phyloP scores from a whole-genome alignment of 2,113 vertebrate species.

The Oryzias celebensis region DNA sequence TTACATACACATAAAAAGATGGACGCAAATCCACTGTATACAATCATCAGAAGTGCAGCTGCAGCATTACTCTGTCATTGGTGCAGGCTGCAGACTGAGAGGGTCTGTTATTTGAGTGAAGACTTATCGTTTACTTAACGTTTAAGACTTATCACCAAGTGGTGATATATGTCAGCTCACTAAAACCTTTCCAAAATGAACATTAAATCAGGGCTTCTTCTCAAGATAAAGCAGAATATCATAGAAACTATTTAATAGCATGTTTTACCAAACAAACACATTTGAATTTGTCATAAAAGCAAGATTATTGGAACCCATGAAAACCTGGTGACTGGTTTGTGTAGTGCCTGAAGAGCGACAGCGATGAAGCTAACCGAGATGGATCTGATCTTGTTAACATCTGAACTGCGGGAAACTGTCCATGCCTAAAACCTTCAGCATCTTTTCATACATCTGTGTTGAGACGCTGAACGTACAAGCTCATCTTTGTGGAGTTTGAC shows the following conservation, averaged over 20 bases:
- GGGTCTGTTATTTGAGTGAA: constrained; percentile 18
- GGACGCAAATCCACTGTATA: constrained; percentile 20
- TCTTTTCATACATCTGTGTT: constrained; percentile 25
- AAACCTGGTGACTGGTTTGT: constrained; percentile 10
- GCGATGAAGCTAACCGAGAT: neutral
- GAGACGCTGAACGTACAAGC: constrained; percentile 3
- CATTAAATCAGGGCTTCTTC: constrained; percentile 9
- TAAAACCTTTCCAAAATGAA: constrained; percentile 11
- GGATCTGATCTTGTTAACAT: constrained; percentile 6
- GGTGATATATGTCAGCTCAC: constrained; percentile 15
- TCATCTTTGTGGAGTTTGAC: constrained; percentile 27
- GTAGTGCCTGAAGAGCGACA: constrained; percentile 18
- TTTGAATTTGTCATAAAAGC: constrained; percentile 23
- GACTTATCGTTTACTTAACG: constrained; percentile 10
- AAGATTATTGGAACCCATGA: neutral
- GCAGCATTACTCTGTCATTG: constrained; percentile 44
- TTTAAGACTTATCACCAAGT: constrained; percentile 3
- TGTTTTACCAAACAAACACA: constrained; percentile 48
- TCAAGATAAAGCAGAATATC: constrained; percentile 22
- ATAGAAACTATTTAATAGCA: constrained; percentile 46
- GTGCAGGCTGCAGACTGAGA: constrained; percentile 30
- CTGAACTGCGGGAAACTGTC: constrained; percentile 17
- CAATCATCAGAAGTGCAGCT: constrained; percentile 37
- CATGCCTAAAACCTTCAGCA: too few species aligned
- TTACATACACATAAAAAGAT: constrained; percentile 32